These are phyloP conservation scores for Bugulina stolonifera DNA, from an alignment of 2,888 invertebrate genomes.

Conservation along the genomic window DNA sequence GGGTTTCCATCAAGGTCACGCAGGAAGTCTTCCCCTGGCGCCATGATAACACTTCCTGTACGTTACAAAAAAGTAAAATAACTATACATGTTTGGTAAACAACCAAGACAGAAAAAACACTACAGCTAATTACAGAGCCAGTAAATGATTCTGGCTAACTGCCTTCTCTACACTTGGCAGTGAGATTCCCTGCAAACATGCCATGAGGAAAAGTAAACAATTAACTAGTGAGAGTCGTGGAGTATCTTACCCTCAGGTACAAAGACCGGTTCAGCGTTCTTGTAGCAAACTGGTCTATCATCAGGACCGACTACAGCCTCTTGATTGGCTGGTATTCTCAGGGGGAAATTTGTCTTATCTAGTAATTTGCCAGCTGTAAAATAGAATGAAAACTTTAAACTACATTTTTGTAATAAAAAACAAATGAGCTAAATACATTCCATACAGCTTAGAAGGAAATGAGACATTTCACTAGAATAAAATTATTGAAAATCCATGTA, in stretches of 20 bases:
- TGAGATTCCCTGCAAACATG: too few species aligned
- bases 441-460: too few species aligned
- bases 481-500: too few species aligned
- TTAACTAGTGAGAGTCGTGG: background rate
- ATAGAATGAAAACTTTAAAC: too few species aligned
- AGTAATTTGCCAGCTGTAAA: constrained; percentile 10
- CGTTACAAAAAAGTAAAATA: background rate
- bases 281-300: background rate
- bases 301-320: constrained; percentile 22
- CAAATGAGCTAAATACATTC: too few species aligned
- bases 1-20: constrained; percentile 15
- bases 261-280: constrained; percentile 7
- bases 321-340: constrained; percentile 10
- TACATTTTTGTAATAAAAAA: too few species aligned
- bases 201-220: too few species aligned
- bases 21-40: constrained; percentile 25
- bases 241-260: constrained; percentile 13
- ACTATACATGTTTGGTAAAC: too few species aligned
- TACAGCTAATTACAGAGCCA: too few species aligned
- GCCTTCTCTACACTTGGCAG: background rate
- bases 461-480: too few species aligned
- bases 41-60: constrained; percentile 22
- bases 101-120: too few species aligned
- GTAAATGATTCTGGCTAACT: too few species aligned
- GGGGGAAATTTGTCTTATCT: constrained; percentile 5